Base-by-base conservation (phyloP, 2,888 invertebrate species). In the Ochropacha duplaris region DNA sequence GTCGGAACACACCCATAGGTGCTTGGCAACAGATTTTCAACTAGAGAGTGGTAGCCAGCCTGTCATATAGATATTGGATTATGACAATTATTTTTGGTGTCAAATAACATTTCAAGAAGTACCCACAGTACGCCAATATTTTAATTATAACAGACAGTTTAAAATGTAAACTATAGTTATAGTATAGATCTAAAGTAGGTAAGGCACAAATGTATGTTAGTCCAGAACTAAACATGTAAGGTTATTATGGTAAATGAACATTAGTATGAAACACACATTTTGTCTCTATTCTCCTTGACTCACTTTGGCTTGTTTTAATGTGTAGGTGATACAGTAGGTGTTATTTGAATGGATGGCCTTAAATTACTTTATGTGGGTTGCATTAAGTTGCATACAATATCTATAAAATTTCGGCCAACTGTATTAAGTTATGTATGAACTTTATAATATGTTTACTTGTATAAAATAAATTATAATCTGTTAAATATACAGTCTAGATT, bases 261-360 rank as follows among this genome's bases (percentile, higher is more conserved):
- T 31, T 26, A 22, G 11, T 16, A 26, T 51, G 49, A 56, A 19
- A 57, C 44, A 19, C 16, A 44, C 51, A 57, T 57, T 59, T 64
- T 22, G 59, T n/a, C 6, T 34, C 34, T 57, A 36, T 65, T 44
- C 57, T 55, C 75, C 74, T 76, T 76, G 72, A 71, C 65, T 68
- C 54, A 65, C 56, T 57, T 65, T 58, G 49, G 61, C 44, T n/a
- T 44, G 9, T 44, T 39, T 44, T 36, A 14, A 58, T 68, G 64
- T 64, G 78, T 74, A 69, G 78, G 71, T 64, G 65, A 67, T 58
- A 19, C 49, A 52, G 79, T 82, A 68, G 80, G 81, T 67, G 76
- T 59, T 19, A 62, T 76, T 77, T 66, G 72, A 78, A 74, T 69
- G 71, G 49, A 12, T 52, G 12, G 54, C 57, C 55, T 52, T 55